Conservation (phyloP, 2,113 vertebrate species). For the Brienomyrus brachyistius region DNA sequence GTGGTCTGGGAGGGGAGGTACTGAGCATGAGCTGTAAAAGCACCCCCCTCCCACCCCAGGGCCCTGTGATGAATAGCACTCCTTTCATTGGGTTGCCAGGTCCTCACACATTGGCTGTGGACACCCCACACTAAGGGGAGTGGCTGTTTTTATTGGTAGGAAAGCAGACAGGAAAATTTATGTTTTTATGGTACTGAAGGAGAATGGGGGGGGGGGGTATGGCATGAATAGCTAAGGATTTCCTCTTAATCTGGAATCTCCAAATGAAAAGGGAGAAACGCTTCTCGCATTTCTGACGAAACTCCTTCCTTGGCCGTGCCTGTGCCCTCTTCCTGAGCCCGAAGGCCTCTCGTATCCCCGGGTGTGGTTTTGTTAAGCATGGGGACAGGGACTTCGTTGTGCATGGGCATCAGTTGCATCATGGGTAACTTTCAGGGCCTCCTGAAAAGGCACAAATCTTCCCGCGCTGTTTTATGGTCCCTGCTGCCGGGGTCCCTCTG, state of each 20-base stretch:
- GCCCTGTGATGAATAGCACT: slow-evolving; percentile 7
- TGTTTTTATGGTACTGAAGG: slow-evolving; percentile 62
- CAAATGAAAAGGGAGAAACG: slow-evolving; percentile 50
- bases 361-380: neutral
- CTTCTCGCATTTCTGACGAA: slow-evolving; percentile 20
- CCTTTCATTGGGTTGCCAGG: slow-evolving; percentile 41
- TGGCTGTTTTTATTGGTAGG: slow-evolving; percentile 51
- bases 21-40: neutral
- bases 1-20: neutral
- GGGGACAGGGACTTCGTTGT: neutral
- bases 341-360: neutral
- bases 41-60: slow-evolving; percentile 9
- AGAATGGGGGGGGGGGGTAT: slow-evolving; percentile 42
- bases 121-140: slow-evolving; percentile 42
- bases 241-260: slow-evolving; percentile 54
- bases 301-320: neutral
- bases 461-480: neutral
- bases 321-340: neutral
- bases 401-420: neutral
- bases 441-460: neutral
- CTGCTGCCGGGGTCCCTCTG: neutral
- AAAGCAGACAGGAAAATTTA: slow-evolving; percentile 58
- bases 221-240: slow-evolving; percentile 54
- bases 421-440: neutral
- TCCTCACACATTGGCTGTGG: slow-evolving; percentile 44